phyloP scores from a whole-genome alignment of 2,113 vertebrate genomes.

The Eretmochelys imbricata region DNA sequence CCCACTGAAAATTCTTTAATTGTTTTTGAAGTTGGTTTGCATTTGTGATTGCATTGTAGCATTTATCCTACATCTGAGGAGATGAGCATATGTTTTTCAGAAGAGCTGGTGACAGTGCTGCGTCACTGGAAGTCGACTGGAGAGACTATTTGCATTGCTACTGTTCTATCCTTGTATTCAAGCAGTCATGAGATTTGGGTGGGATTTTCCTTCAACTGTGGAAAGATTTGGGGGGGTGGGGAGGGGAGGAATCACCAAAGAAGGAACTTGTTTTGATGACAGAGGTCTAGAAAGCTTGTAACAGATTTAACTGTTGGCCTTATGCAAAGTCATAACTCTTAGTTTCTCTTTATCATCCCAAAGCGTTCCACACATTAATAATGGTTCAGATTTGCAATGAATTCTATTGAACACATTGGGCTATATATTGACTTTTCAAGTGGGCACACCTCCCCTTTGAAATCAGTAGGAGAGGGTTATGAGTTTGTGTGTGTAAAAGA shows the following conservation, averaged over 20 bases:
- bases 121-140: fast-evolving
- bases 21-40: not conserved
- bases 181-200: fast-evolving
- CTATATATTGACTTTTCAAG: not conserved
- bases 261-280: not conserved
- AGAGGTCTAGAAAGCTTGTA: conserved; percentile 37
- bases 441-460: conserved; percentile 22
- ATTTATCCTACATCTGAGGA: not conserved
- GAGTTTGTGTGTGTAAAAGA: not conserved
- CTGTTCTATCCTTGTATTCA: fast-evolving
- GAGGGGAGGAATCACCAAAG: not conserved
- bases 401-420: conserved; percentile 23
- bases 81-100: not conserved
- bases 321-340: conserved; percentile 41
- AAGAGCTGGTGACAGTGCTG: not conserved
- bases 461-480: conserved; percentile 14
- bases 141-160: not conserved
- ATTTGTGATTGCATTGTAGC: fast-evolving
- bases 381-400: conserved; percentile 42
- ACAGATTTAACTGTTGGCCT: conserved; percentile 41
- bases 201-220: not conserved
- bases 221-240: not conserved
- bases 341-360: conserved; percentile 51
- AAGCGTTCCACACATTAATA: conserved; percentile 38
- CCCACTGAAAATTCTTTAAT: not conserved